Evolutionary conservation across 2,797 vertebrate genomes (phyloP).

Genomic region (Cheirogaleus major): DNA sequence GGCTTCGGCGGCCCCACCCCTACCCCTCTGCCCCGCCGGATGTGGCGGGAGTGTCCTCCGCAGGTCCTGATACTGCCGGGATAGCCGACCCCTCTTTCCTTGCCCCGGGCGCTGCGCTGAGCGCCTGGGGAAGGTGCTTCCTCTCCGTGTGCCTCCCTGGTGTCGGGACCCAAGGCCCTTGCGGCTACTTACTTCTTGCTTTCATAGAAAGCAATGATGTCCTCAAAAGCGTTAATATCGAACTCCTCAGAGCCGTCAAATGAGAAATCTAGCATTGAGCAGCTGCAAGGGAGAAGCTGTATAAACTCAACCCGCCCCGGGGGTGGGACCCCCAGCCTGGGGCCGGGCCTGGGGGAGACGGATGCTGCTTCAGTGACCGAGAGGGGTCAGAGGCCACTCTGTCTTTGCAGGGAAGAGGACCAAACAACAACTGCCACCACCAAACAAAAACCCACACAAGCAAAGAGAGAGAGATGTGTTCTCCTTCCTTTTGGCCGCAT

Average conservation of each 20-base stretch:
- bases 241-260: conserved; percentile 95
- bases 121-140: conserved; percentile 58
- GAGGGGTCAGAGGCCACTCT: not conserved
- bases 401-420: not conserved
- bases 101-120: conserved; percentile 16
- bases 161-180: conserved; percentile 71
- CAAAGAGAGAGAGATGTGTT: not conserved
- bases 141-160: conserved; percentile 81
- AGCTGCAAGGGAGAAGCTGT: conserved; percentile 87
- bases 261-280: conserved; percentile 93
- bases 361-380: not conserved
- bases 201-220: conserved; percentile 94
- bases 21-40: not conserved
- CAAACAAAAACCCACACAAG: not conserved
- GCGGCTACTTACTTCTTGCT: conserved; percentile 94
- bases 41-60: not conserved
- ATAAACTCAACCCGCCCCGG: conserved; percentile 68
- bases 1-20: not conserved
- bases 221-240: conserved; percentile 93
- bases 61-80: not conserved
- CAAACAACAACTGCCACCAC: not conserved
- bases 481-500: not conserved
- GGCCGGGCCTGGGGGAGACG: not conserved
- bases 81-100: not conserved
- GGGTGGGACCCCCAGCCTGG: not conserved